phyloP scores from a whole-genome alignment of 2,113 vertebrate species.

The Leptobrachium ailaonicum region DNA sequence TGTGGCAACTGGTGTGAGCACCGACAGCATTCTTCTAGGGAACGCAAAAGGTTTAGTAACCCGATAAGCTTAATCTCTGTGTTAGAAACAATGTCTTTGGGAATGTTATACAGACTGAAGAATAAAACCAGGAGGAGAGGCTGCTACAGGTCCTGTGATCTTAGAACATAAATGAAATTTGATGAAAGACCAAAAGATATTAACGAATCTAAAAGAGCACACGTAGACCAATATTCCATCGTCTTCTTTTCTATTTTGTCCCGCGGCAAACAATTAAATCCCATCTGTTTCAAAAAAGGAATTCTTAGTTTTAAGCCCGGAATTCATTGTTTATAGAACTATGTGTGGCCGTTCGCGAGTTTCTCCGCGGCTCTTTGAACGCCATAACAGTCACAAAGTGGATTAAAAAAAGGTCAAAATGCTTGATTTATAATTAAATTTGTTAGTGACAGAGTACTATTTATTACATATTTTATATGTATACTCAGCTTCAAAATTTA shows the following conservation, averaged over 20 bases:
- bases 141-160: slow-evolving; percentile 32
- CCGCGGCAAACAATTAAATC: slow-evolving; percentile 29
- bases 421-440: too few species aligned
- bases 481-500: too few species aligned
- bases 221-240: slow-evolving; percentile 5
- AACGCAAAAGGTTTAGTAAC: slow-evolving; percentile 32
- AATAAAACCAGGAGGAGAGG: slow-evolving; percentile 26
- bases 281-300: slow-evolving; percentile 32
- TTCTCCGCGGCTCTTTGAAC: too few species aligned
- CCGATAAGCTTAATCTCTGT: slow-evolving; percentile 39
- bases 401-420: too few species aligned
- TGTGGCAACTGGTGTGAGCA: slow-evolving; percentile 3
- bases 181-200: slow-evolving; percentile 42
- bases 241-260: neutral
- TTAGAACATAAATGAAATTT: slow-evolving; percentile 36
- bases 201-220: neutral
- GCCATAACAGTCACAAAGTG: too few species aligned
- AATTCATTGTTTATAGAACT: neutral
- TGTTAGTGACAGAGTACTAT: too few species aligned
- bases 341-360: too few species aligned
- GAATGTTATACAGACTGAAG: slow-evolving; percentile 27
- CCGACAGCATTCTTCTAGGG: slow-evolving; percentile 17
- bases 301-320: neutral
- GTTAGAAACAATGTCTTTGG: slow-evolving; percentile 41
- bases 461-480: too few species aligned